A percentile compares a stretch with the other conserved stretches of the same genome.
Evolutionary conservation across 2,113 vertebrate genomes (phyloP).

Genomic region (Tetraodon nigroviridis): DNA sequence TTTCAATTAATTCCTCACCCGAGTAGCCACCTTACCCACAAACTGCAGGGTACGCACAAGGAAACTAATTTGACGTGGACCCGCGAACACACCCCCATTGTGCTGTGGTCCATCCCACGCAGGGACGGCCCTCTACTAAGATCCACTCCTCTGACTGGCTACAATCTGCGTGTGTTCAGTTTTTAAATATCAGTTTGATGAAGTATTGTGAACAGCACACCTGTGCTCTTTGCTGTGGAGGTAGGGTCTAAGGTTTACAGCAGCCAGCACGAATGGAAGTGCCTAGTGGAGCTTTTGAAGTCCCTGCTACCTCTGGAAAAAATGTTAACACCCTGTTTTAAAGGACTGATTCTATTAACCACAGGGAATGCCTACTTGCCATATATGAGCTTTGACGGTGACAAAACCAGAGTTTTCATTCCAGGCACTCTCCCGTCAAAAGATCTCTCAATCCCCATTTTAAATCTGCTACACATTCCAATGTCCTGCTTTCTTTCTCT

Average conservation of each 20-base stretch:
- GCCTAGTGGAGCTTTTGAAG: slow-evolving; percentile 41
- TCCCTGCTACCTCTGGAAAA: slow-evolving; percentile 41
- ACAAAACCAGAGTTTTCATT: slow-evolving; percentile 22
- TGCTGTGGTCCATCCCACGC: slow-evolving; percentile 19
- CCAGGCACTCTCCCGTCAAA: slow-evolving; percentile 18
- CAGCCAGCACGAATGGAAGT: no score
- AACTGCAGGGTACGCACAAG: slow-evolving; percentile 56
- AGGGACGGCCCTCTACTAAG: slow-evolving; percentile 46
- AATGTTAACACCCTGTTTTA: slow-evolving; percentile 32
- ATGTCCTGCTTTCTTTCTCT: slow-evolving; percentile 10
- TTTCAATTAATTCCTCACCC: slow-evolving; percentile 80
- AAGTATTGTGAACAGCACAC: no score
- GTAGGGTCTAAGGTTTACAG: no score
- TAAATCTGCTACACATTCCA: slow-evolving; percentile 15
- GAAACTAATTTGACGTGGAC: background rate
- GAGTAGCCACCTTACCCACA: slow-evolving; percentile 53
- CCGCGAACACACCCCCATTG: slow-evolving; percentile 16
- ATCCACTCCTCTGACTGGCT: slow-evolving; percentile 63
- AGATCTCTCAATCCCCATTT: slow-evolving; percentile 38
- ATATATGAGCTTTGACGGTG: slow-evolving; percentile 54
- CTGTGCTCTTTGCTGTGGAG: no score
- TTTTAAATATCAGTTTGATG: no score
- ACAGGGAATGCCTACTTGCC: slow-evolving; percentile 25
- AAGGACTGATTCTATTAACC: slow-evolving; percentile 26
- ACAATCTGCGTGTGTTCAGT: slow-evolving; percentile 1